Evolutionary conservation across 2,888 invertebrate genomes (phyloP), one percentile per base, ranked within the genome.

Genomic region (Athrips mouffetella): DNA sequence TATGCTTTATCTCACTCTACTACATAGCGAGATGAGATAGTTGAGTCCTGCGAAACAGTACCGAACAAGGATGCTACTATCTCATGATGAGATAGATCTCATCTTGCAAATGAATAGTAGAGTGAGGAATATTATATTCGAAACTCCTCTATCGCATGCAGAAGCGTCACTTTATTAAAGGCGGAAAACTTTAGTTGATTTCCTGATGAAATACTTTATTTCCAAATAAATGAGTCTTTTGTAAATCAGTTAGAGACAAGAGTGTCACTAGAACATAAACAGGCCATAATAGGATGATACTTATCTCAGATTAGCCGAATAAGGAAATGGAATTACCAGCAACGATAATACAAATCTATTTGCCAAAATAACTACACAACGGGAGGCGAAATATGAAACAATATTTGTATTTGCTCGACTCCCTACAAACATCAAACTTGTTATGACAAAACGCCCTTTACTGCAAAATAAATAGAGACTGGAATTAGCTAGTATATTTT

Each of bases 401-500:
- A 84, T 83, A 82, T 85, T 85, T 83, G 72, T 83, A 82, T 85
- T 85, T 83, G 72, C 65, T 55, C 58, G 55, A 65, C 70, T 64
- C 66, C 61, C 62, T 54, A 64, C 71, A 77, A 74, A 76, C 67
- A 70, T 55, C 51, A 63, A 63, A 10, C 62, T 61, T 72, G 73
- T 76, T 81, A 76, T 80, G 74, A 78, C 71, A 75, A 79, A 79
- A 77, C 72, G 70, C 65, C 72, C 73, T 80, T 73, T 80, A 72
- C 65, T 72, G 55, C 67, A 70, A 73, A 82, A 78, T 74, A 81
- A 86, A 86, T 82, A 86, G 67, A 76, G 78, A 54, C 60, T 64
- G 59, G 75, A 82, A 85, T 87, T 83, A 85, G 73, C 80, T 71
- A 81, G 83, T 84, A 72, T 73, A 83, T 86, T 83, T 83, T 83